Evolutionary conservation across 2,888 invertebrate genomes (phyloP).

Genomic region (Plebejus argus): DNA sequence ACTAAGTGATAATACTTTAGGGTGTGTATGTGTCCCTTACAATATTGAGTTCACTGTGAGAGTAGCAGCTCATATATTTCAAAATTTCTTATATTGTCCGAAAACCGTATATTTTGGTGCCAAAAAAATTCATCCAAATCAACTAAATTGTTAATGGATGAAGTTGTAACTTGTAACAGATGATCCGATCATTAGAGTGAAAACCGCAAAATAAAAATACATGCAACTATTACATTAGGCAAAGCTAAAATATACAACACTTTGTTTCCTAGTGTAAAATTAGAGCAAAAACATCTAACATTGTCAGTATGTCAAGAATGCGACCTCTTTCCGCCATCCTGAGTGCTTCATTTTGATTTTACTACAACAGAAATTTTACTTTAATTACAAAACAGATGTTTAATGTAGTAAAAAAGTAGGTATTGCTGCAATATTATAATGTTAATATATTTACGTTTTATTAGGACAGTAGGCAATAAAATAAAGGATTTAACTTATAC

Average conservation of each 20-base stretch:
- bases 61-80: no score
- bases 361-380: neutral
- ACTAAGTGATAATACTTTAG: no score
- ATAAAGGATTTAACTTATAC: neutral
- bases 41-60: no score
- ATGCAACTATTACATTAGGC: neutral
- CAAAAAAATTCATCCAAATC: no score
- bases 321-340: neutral
- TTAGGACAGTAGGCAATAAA: neutral
- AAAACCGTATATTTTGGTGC: no score
- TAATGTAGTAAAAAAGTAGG: neutral
- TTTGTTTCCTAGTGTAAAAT: neutral
- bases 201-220: neutral
- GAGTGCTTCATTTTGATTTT: slow-evolving; percentile 1
- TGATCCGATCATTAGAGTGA: no score
- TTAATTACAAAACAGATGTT: neutral
- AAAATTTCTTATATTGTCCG: no score
- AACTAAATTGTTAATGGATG: no score
- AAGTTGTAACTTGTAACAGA: no score
- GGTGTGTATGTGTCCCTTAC: no score
- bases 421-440: slow-evolving; percentile 31
- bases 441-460: neutral
- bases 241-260: neutral
- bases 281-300: neutral
- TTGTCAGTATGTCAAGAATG: neutral